A percentile compares a stretch with the other conserved stretches of the same genome.
These are phyloP conservation scores for Beaufortia kweichowensis DNA, from an alignment of 2,113 vertebrate species.

Conservation along the genomic window DNA sequence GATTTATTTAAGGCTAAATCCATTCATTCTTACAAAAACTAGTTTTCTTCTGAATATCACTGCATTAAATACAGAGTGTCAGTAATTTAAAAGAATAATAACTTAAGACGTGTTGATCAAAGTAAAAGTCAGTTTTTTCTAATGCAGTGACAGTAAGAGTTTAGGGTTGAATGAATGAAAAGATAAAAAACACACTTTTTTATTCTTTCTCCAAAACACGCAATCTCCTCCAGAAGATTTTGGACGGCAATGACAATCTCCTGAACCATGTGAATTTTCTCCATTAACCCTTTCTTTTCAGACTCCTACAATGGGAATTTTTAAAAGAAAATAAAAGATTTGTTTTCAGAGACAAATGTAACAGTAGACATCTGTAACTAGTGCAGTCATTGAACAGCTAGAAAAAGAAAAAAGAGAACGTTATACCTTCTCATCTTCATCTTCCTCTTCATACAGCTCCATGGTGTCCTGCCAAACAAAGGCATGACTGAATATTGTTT, in stretches of 20 bases:
- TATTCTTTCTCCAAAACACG: slow-evolving; percentile 90
- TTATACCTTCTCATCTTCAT: slow-evolving; percentile 89
- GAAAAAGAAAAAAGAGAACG: not conserved
- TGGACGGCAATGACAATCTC: slow-evolving; percentile 91
- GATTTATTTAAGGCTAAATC: not conserved
- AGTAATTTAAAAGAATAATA: too few species aligned
- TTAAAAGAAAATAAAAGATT: not conserved
- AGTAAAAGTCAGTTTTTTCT: too few species aligned
- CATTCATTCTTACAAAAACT: not conserved
- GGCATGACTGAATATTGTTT: not conserved
- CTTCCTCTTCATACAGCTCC: slow-evolving; percentile 85
- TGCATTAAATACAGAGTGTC: too few species aligned
- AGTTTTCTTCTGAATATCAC: too few species aligned
- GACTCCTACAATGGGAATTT: slow-evolving; percentile 77
- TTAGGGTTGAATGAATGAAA: too few species aligned
- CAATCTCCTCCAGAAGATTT: slow-evolving; percentile 85
- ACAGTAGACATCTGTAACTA: not conserved
- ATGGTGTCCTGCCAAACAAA: slow-evolving; percentile 79
- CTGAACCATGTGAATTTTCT: slow-evolving; percentile 96
- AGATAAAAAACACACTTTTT: slow-evolving; percentile 85
- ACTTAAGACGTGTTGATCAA: too few species aligned
- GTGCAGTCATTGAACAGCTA: not conserved
- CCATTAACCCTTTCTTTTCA: slow-evolving; percentile 87
- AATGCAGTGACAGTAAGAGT: too few species aligned
- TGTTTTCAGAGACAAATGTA: not conserved